Base-by-base conservation (phyloP, 1,140 invertebrate genomes). In the Polypedilum vanderplanki region DNA sequence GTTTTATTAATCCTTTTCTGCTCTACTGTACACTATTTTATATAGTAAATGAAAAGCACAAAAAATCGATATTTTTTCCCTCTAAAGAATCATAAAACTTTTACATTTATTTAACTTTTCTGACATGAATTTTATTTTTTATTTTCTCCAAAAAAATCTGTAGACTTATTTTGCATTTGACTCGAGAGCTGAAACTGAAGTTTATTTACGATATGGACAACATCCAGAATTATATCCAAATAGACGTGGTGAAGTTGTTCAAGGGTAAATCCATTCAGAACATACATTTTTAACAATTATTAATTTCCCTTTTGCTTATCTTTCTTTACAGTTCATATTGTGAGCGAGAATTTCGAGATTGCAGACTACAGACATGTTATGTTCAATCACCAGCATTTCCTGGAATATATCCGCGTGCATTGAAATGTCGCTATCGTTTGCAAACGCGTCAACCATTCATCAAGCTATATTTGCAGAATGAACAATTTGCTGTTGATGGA, bases 401-500 rank as follows among this genome's bases (percentile, higher is more conserved):
- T 4, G 94, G 94, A 9, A 90, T 96, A 2, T 97, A 97, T 83
- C 94, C 94, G 0, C 86, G 94, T 22, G 93, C 93, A 78, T 85
- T 96, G 18, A 93, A 94, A 79, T 97, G 95, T 86, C 90, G 91
- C 79, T 95, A 95, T 80, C 90, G 91, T 78, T 85, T 96, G 40
- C 95, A 94, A 82, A 95, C 93, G 0, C 84, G 93, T 41, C 86
- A 92, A 78, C 93, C 93, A 1, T 95, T 93, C 83, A 95, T 95
- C 78, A 95, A 95, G 82, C 85, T 96, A 41, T 95, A 95, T 84
- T 93, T 95, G 77, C 93, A 95, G 81, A 95, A 95, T 79, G 93
- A 95, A 81, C 93, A 95, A 81, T 96, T 97, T 83, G 95, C 96
- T 78, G 93, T 97, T 75, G 94, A 96, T 79, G 94, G 94, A 0